A percentile compares a stretch with the other conserved stretches of the same genome.
Evolutionary conservation across 2,113 vertebrate genomes (phyloP).

Genomic region (Pantherophis guttatus): DNA sequence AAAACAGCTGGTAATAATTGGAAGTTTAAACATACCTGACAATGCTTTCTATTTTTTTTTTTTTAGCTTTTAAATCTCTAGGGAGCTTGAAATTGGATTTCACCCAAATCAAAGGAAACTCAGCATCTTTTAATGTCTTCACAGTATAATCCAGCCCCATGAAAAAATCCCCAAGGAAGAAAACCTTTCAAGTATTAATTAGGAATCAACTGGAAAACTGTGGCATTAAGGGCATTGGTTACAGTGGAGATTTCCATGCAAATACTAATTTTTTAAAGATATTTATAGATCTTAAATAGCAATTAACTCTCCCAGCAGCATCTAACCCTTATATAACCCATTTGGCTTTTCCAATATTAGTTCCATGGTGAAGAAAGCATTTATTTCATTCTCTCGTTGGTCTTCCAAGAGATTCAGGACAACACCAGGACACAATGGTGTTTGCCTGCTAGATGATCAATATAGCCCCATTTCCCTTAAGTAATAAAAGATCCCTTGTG

Average conservation of each 20-base stretch:
- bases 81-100: not conserved
- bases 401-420: not conserved
- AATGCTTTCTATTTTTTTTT: not conserved
- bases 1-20: not conserved
- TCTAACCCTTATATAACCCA: conserved; percentile 6
- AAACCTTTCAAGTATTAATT: conserved; percentile 24
- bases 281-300: conserved; percentile 39
- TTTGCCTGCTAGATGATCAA: not conserved
- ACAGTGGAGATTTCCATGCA: conserved; percentile 23
- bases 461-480: not conserved
- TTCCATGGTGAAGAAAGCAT: conserved; percentile 14
- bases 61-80: not conserved
- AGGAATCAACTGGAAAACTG: conserved; percentile 35
- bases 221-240: conserved; percentile 4
- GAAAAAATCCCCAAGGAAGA: not conserved
- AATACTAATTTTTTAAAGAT: conserved; percentile 6
- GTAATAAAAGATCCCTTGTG: not conserved
- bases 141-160: not conserved
- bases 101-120: conserved; percentile 11
- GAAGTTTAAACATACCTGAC: not conserved
- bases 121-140: not conserved
- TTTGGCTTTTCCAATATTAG: not conserved
- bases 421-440: not conserved
- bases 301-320: conserved; percentile 17
- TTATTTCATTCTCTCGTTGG: not conserved